phyloP scores from a whole-genome alignment of 2,797 vertebrate species.

The Parambassis ranga region DNA sequence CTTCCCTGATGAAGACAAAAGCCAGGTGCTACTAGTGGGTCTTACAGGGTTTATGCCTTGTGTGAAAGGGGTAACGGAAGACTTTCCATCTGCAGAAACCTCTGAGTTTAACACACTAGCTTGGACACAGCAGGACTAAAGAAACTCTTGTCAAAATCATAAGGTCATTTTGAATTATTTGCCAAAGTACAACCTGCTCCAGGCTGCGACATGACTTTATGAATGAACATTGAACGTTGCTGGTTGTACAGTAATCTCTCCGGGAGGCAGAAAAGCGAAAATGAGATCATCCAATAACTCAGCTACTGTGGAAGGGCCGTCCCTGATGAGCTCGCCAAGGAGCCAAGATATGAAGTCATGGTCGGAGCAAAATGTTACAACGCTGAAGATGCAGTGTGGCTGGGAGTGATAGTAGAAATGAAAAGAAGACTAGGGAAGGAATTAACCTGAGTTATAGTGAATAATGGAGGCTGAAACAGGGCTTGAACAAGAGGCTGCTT shows the following conservation, averaged over 20 bases:
- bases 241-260: slow-evolving; percentile 36
- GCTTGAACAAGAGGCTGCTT: slow-evolving; percentile 12
- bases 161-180: slow-evolving; percentile 16
- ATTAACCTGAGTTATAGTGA: slow-evolving; percentile 2
- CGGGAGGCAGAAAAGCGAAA: slow-evolving; percentile 42
- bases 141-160: slow-evolving; percentile 26
- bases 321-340: slow-evolving; percentile 28
- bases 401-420: not conserved
- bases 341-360: slow-evolving; percentile 71
- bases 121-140: not conserved
- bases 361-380: slow-evolving; percentile 23
- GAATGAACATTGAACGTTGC: slow-evolving; percentile 63
- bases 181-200: slow-evolving; percentile 14
- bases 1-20: too few relatives aligned
- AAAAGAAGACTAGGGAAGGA: slow-evolving; percentile 15
- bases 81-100: not conserved
- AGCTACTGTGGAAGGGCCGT: slow-evolving; percentile 66
- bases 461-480: slow-evolving; percentile 5
- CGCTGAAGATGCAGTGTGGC: not conserved
- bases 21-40: too few relatives aligned
- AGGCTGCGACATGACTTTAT: slow-evolving; percentile 55
- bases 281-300: slow-evolving; percentile 72
- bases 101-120: not conserved
- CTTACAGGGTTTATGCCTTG: too few relatives aligned
- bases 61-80: too few relatives aligned